Evolutionary conservation across 2,888 invertebrate genomes (phyloP).

Genomic region (Ramazzottius varieornatus): DNA sequence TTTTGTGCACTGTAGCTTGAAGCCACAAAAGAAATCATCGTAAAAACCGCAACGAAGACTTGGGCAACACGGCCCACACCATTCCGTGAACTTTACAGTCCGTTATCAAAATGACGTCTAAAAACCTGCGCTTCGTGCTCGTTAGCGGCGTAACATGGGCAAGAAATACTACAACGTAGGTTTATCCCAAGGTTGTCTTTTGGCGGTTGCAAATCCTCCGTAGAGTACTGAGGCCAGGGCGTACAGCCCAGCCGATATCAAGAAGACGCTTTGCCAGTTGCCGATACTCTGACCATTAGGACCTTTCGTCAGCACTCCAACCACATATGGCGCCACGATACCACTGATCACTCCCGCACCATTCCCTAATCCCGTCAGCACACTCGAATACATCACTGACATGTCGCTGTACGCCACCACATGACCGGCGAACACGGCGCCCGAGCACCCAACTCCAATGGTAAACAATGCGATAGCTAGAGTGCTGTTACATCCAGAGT

Average conservation of each 20-base stretch:
- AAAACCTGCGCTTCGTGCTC: too few species aligned
- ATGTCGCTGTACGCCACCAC: background rate
- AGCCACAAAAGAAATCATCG: too few species aligned
- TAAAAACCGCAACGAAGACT: too few species aligned
- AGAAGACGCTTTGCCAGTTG: slow-evolving; percentile 25
- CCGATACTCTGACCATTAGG: slow-evolving; percentile 4
- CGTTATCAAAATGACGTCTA: too few species aligned
- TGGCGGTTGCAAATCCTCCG: slow-evolving; percentile 23
- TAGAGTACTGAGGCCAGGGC: slow-evolving; percentile 21
- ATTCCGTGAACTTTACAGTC: too few species aligned
- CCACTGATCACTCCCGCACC: slow-evolving; percentile 7
- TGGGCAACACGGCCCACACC: too few species aligned
- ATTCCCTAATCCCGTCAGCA: background rate
- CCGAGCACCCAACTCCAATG: background rate
- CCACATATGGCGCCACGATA: slow-evolving; percentile 7
- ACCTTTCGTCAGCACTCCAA: slow-evolving; percentile 5
- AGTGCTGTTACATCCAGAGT: background rate
- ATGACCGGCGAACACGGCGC: background rate
- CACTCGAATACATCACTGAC: background rate
- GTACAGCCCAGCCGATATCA: slow-evolving; percentile 20
- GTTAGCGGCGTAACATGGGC: too few species aligned
- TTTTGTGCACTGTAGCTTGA: too few species aligned
- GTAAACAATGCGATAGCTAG: background rate
- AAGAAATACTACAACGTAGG: too few species aligned
- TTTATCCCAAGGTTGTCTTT: slow-evolving; percentile 25